phyloP scores from a whole-genome alignment of 2,113 vertebrate species.

The Python bivittatus region DNA sequence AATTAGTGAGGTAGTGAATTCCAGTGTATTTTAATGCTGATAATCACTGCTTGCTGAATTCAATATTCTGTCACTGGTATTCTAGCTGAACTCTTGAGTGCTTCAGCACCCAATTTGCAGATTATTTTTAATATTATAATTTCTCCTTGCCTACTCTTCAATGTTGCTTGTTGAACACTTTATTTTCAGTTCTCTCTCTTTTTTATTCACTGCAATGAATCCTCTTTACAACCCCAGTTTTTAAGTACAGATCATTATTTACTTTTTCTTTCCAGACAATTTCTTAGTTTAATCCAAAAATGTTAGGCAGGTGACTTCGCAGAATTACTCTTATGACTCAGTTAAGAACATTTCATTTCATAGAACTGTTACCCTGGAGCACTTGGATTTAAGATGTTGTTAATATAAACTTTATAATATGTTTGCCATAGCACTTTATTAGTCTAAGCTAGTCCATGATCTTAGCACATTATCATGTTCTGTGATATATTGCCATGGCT shows the following conservation, averaged over 20 bases:
- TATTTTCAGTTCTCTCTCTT: background rate
- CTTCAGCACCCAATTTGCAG: slow-evolving; percentile 15
- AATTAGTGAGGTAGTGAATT: slow-evolving; percentile 23
- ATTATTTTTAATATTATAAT: slow-evolving; percentile 5
- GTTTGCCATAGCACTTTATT: background rate
- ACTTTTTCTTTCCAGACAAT: background rate
- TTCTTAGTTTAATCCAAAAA: background rate
- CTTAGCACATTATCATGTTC: background rate
- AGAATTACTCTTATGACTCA: background rate
- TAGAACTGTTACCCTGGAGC: background rate
- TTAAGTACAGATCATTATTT: background rate
- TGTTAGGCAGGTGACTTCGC: fast-evolving
- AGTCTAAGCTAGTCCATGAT: background rate
- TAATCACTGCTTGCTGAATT: slow-evolving; percentile 13
- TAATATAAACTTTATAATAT: background rate
- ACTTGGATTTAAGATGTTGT: background rate
- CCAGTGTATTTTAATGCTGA: background rate
- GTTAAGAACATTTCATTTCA: background rate
- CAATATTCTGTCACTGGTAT: slow-evolving; percentile 6
- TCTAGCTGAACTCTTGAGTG: slow-evolving; percentile 16
- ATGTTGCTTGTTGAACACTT: background rate
- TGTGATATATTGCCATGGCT: background rate
- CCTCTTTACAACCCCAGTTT: slow-evolving; percentile 7
- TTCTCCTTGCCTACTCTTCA: background rate
- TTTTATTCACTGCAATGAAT: background rate